Percentiles rank a stretch among this genome's conserved stretches.
Conservation (phyloP, 2,888 invertebrate species). For the Trichacis sp. region DNA sequence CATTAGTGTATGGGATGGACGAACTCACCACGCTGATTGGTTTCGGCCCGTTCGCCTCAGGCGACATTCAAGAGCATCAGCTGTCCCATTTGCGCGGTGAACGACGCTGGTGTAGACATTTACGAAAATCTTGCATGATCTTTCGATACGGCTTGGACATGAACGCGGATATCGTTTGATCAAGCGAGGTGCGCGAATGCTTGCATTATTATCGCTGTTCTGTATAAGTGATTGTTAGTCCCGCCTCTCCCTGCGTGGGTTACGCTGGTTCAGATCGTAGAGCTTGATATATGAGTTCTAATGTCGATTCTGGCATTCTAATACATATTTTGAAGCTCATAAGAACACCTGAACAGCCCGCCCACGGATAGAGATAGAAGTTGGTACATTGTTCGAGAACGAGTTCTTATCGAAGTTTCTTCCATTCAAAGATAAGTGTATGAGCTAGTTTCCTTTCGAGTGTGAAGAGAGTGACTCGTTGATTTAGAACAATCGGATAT, state of each 20-base stretch:
- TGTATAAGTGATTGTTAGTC: constrained; percentile 20
- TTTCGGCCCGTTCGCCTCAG: constrained; percentile 62
- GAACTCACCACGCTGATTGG: constrained; percentile 59
- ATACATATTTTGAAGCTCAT: constrained; percentile 19
- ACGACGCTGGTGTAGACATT: constrained; percentile 30
- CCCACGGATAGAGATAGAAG: constrained; percentile 14
- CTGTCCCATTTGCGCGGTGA: constrained; percentile 60
- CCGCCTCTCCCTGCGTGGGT: constrained; percentile 25
- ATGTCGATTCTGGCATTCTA: constrained; percentile 22
- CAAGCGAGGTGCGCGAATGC: neutral
- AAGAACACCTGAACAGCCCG: constrained; percentile 37
- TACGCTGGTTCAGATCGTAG: constrained; percentile 26
- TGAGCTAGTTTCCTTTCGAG: too few relatives aligned
- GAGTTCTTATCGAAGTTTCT: neutral
- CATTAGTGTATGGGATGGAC: constrained; percentile 61
- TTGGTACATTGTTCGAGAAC: neutral
- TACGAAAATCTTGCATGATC: constrained; percentile 4
- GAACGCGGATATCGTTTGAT: constrained; percentile 2
- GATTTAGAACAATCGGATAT: too few relatives aligned
- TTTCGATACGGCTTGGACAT: neutral
- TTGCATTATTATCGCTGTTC: constrained; percentile 21
- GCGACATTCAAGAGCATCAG: constrained; percentile 63
- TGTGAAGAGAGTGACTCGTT: too few relatives aligned
- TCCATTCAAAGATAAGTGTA: too few relatives aligned
- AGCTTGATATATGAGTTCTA: constrained; percentile 13